Evolutionary conservation across 2,888 invertebrate genomes (phyloP).

Genomic region (Cephus runcator): DNA sequence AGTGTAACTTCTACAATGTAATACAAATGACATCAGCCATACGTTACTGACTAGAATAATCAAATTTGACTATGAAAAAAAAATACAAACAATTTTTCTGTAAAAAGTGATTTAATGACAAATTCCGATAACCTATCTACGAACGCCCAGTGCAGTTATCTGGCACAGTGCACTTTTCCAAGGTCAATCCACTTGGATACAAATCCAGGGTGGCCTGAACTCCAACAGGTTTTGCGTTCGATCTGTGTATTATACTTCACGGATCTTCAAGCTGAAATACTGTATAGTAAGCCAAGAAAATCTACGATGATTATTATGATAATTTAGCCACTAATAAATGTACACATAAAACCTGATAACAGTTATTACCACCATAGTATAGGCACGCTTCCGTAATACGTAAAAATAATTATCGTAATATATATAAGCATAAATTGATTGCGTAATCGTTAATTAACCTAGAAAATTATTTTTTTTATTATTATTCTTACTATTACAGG

Average conservation of each 20-base stretch:
- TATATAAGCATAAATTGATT: background rate
- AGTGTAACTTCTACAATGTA: background rate
- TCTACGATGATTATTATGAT: background rate
- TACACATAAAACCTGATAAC: background rate
- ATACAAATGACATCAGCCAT: background rate
- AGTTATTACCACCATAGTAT: background rate
- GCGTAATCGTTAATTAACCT: background rate
- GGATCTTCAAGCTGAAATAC: background rate
- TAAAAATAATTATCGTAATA: background rate
- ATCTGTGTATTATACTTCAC: background rate
- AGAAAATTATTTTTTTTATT: background rate
- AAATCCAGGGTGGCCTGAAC: background rate
- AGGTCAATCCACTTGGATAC: background rate
- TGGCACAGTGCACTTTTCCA: background rate
- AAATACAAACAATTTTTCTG: background rate
- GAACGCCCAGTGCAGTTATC: background rate
- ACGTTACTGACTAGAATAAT: background rate
- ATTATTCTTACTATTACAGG: background rate
- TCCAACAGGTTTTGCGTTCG: background rate
- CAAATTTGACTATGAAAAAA: background rate
- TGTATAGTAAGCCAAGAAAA: background rate
- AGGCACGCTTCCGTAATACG: background rate
- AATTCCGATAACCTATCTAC: background rate
- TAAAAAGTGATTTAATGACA: background rate
- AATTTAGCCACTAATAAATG: background rate